Conservation (phyloP, 2,797 vertebrate species). For the Chaetophractus vellerosus region DNA sequence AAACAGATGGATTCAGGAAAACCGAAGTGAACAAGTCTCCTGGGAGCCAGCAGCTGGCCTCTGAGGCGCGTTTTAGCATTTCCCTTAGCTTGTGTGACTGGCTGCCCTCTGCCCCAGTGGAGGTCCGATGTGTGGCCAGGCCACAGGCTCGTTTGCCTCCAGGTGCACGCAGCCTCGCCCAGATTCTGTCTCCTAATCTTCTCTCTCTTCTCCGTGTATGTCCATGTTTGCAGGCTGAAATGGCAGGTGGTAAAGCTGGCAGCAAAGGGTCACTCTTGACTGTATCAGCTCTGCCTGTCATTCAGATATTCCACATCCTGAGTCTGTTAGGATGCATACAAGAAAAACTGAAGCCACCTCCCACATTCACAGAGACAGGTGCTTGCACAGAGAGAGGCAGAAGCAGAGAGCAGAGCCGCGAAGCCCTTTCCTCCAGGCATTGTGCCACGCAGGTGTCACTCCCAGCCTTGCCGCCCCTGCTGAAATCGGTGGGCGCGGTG, state of each 20-base stretch:
- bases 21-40: neutral
- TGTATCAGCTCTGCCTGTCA: neutral
- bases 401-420: neutral
- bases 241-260: neutral
- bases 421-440: neutral
- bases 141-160: neutral
- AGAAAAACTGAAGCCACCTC: neutral
- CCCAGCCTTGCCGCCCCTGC: neutral
- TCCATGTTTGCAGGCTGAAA: neutral
- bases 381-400: slow-evolving; percentile 2
- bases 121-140: neutral
- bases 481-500: slow-evolving; percentile 22
- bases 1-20: slow-evolving; percentile 55
- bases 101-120: neutral
- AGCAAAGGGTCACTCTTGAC: neutral
- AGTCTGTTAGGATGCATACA: neutral
- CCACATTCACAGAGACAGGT: neutral
- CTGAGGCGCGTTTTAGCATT: neutral
- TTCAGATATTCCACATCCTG: neutral
- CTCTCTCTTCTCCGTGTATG: neutral
- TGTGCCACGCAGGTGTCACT: neutral
- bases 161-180: neutral
- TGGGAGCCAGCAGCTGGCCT: slow-evolving; percentile 32
- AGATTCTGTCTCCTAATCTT: neutral
- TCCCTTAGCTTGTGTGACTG: neutral